These are phyloP conservation scores for Alcedo atthis DNA, from an alignment of 2,797 vertebrate species.

Conservation along the genomic window DNA sequence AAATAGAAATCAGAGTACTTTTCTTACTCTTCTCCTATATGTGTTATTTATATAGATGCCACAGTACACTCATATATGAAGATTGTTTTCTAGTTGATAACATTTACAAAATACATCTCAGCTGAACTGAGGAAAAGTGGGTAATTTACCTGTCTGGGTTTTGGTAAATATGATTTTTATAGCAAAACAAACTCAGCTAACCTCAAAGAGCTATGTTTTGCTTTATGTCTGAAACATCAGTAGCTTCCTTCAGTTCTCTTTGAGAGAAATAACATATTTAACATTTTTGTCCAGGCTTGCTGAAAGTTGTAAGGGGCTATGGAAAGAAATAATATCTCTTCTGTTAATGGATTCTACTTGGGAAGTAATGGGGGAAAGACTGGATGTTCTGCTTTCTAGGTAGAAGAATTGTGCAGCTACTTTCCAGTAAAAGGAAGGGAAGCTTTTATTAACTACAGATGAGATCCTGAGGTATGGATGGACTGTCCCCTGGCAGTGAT, in stretches of 20 bases:
- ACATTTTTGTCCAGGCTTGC: neutral
- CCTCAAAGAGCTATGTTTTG: neutral
- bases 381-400: neutral
- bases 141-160: slow-evolving; percentile 32
- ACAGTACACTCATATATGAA: neutral
- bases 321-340: neutral
- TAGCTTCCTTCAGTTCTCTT: neutral
- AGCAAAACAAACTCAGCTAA: neutral
- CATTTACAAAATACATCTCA: slow-evolving; percentile 4
- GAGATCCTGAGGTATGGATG: neutral
- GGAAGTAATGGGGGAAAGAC: neutral
- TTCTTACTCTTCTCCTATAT: neutral
- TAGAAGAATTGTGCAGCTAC: neutral
- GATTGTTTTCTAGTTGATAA: neutral
- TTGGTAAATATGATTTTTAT: neutral
- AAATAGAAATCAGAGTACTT: neutral
- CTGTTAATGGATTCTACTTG: neutral
- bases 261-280: neutral
- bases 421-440: neutral
- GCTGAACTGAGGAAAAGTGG: neutral
- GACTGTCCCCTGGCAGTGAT: neutral
- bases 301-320: neutral
- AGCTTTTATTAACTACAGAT: neutral
- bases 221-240: neutral
- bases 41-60: neutral